Percentiles rank a stretch among this genome's conserved stretches.
phyloP scores from a whole-genome alignment of 2,888 invertebrate genomes.

The Lepas anatifera region DNA sequence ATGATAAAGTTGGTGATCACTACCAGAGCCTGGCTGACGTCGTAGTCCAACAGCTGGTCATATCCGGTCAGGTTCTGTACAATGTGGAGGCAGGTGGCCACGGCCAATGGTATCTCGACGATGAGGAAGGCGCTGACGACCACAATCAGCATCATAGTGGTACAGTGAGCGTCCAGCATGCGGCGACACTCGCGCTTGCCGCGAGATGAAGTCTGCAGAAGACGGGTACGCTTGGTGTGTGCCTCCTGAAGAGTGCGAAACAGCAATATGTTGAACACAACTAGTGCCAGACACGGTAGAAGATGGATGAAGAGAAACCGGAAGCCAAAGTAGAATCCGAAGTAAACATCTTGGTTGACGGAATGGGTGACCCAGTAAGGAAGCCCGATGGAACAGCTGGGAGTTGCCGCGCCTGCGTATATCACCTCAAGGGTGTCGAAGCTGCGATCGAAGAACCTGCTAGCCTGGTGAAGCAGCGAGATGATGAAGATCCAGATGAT shows the following conservation, averaged over 20 bases:
- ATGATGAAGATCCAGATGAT: conserved; percentile 63
- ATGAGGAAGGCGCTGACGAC: conserved; percentile 72
- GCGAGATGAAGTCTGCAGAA: conserved; percentile 48
- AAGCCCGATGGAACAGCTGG: conserved; percentile 30
- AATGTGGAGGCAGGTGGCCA: conserved; percentile 69
- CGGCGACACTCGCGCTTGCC: conserved; percentile 57
- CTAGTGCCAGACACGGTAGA: conserved; percentile 74
- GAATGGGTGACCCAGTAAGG: conserved; percentile 54
- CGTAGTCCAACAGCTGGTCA: conserved; percentile 43
- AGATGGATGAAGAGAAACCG: conserved; percentile 87
- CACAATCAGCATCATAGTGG: conserved; percentile 74
- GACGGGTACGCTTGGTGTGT: conserved; percentile 50
- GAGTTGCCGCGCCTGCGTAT: conserved; percentile 26
- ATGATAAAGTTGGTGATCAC: conserved; percentile 83
- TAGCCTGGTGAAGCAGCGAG: conserved; percentile 69
- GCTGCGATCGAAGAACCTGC: conserved; percentile 40
- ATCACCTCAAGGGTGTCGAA: conserved; percentile 21
- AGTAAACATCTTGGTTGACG: conserved; percentile 61
- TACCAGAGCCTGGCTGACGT: conserved; percentile 64
- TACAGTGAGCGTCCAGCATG: conserved; percentile 66
- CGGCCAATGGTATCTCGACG: conserved; percentile 71
- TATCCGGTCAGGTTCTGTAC: conserved; percentile 14
- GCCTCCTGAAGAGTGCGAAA: conserved; percentile 76
- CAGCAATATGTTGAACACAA: conserved; percentile 73
- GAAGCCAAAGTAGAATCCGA: conserved; percentile 67